phyloP scores from a whole-genome alignment of 2,113 vertebrate species.

The Zapornia atra region DNA sequence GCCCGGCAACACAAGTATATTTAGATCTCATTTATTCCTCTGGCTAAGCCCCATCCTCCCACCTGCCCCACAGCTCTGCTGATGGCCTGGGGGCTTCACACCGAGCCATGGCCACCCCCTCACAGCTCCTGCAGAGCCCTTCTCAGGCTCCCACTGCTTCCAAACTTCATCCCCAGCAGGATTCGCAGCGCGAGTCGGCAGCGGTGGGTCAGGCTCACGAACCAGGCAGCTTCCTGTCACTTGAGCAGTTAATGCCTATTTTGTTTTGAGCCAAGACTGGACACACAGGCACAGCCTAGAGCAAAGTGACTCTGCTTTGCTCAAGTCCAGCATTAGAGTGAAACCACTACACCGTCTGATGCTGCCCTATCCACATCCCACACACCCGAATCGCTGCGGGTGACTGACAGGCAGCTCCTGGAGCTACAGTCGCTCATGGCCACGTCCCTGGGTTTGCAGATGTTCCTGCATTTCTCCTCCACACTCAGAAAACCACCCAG shows the following conservation, averaged over 20 bases:
- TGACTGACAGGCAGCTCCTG: background rate
- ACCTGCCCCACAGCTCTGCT: rapidly evolving
- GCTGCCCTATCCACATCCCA: background rate
- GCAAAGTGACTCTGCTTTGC: rapidly evolving
- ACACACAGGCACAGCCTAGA: background rate
- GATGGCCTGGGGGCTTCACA: rapidly evolving
- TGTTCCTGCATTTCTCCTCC: background rate
- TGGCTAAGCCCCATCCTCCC: background rate
- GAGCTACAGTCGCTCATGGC: background rate
- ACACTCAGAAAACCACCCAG: background rate
- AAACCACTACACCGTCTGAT: background rate
- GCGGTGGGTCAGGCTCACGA: background rate
- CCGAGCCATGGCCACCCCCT: background rate
- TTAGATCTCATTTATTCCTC: background rate
- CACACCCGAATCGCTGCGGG: rapidly evolving
- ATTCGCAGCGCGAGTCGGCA: rapidly evolving
- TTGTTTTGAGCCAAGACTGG: background rate
- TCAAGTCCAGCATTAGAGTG: background rate
- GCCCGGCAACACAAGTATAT: background rate
- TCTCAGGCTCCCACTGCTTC: background rate
- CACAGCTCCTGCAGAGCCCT: background rate
- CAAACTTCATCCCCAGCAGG: background rate
- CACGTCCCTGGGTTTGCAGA: background rate
- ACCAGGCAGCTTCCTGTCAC: background rate
- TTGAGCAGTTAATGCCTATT: background rate